These are phyloP conservation scores for Lonchura striata DNA, from an alignment of 2,113 vertebrate species.

Conservation along the genomic window DNA sequence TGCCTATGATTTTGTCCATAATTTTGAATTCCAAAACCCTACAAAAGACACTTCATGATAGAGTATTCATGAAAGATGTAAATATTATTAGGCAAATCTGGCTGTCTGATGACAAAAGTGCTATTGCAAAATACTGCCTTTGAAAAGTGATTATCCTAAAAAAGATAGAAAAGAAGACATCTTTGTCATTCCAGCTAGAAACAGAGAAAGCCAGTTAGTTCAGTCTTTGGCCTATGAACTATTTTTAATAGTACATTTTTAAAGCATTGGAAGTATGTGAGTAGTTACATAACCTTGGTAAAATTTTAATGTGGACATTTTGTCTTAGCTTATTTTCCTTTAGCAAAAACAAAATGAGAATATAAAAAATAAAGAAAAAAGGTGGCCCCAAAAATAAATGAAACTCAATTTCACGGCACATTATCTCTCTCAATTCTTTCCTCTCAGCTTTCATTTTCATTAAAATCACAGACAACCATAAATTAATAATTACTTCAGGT, in stretches of 20 bases:
- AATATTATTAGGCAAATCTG: neutral
- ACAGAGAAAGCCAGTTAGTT: neutral
- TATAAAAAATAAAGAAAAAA: conserved; percentile 76
- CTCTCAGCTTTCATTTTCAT: conserved; percentile 99
- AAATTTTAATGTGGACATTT: conserved; percentile 65
- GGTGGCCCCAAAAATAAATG: conserved; percentile 93
- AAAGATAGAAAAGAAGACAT: neutral
- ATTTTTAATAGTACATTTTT: conserved; percentile 42
- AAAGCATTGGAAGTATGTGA: conserved; percentile 36
- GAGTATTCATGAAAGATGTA: neutral
- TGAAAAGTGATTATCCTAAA: conserved; percentile 1
- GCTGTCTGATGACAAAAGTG: neutral
- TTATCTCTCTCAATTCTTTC: conserved; percentile 99
- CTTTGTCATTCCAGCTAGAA: neutral
- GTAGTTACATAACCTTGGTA: conserved; percentile 61
- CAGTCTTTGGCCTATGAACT: neutral
- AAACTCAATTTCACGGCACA: conserved; percentile 99
- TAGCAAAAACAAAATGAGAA: conserved; percentile 57
- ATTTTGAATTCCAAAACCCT: neutral
- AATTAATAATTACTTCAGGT: conserved; percentile 99
- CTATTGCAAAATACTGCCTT: neutral
- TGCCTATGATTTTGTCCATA: neutral
- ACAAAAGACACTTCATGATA: neutral
- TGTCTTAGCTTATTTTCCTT: conserved; percentile 63
- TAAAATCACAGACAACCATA: conserved; percentile 99